These are phyloP conservation scores for Pogonognathellus flavescens DNA, from an alignment of 1,140 invertebrate species.

Conservation along the genomic window DNA sequence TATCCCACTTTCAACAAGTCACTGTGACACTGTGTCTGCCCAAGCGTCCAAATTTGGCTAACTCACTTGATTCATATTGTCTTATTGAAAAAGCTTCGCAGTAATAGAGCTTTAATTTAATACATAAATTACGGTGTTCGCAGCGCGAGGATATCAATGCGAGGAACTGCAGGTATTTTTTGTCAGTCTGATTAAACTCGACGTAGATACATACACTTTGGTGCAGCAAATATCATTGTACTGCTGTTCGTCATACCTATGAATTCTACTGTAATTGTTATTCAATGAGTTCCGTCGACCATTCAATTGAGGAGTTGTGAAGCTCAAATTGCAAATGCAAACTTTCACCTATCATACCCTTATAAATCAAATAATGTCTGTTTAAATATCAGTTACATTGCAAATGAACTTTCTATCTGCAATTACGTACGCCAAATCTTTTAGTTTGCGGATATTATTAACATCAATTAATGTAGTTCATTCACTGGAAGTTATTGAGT, in stretches of 20 bases:
- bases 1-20: constrained; percentile 32
- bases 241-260: not conserved
- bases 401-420: too few relatives aligned
- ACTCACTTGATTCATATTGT: not conserved
- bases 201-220: not conserved
- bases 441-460: not conserved
- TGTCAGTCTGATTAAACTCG: not conserved
- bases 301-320: not conserved
- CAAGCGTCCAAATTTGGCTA: constrained; percentile 31
- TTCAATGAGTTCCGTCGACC: not conserved
- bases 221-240: too few relatives aligned
- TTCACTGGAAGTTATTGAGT: too few relatives aligned
- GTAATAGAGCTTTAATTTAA: not conserved
- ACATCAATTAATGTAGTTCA: too few relatives aligned
- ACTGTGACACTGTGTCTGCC: constrained; percentile 14
- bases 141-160: too few relatives aligned
- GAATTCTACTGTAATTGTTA: not conserved
- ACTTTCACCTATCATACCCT: not conserved
- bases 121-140: constrained; percentile 13
- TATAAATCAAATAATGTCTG: constrained; percentile 12
- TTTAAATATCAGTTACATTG: constrained; percentile 30
- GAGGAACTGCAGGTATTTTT: not conserved
- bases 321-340: not conserved
- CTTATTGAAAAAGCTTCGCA: not conserved
- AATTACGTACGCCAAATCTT: not conserved